Percentiles rank a stretch among this genome's conserved stretches.
phyloP scores from a whole-genome alignment of 2,113 vertebrate genomes.

The Lucifuga dentata region DNA sequence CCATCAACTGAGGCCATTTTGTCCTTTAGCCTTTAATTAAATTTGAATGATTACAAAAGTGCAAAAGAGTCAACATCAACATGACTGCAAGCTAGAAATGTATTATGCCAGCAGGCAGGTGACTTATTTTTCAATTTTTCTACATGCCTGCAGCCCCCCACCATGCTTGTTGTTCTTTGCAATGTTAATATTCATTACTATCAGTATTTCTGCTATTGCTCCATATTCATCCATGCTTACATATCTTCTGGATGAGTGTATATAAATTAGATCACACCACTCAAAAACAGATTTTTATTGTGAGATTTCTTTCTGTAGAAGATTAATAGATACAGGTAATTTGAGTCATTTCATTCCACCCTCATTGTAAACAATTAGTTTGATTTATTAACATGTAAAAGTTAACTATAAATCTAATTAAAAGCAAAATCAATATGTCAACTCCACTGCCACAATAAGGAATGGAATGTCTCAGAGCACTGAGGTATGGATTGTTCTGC shows the following conservation, averaged over 20 bases:
- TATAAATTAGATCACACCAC: slow-evolving; percentile 33
- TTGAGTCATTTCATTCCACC: slow-evolving; percentile 24
- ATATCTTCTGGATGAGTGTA: slow-evolving; percentile 14
- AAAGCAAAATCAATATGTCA: slow-evolving; percentile 17
- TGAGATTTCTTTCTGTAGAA: slow-evolving; percentile 27
- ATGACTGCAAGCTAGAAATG: slow-evolving; percentile 71
- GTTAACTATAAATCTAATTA: slow-evolving; percentile 32
- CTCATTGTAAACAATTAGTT: slow-evolving; percentile 32
- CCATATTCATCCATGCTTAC: slow-evolving; percentile 23
- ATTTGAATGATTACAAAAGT: slow-evolving; percentile 82
- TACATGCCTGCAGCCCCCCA: slow-evolving; percentile 37
- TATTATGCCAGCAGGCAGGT: slow-evolving; percentile 73
- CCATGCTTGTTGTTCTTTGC: slow-evolving; percentile 42
- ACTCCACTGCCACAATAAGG: slow-evolving; percentile 4
- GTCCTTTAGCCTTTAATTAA: slow-evolving; percentile 82
- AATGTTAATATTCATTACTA: slow-evolving; percentile 54
- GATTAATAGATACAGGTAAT: slow-evolving; percentile 19
- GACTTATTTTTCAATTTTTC: slow-evolving; percentile 50
- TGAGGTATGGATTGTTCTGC: slow-evolving; percentile 45
- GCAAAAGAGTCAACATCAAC: slow-evolving; percentile 78
- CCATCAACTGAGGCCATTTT: slow-evolving; percentile 79
- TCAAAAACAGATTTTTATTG: slow-evolving; percentile 4
- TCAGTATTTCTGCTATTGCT: slow-evolving; percentile 22
- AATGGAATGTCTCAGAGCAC: slow-evolving; percentile 46
- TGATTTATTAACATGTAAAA: slow-evolving; percentile 44